Evolutionary conservation across 1,140 invertebrate species (phyloP), one percentile per base, ranked within the genome.

Genomic region (Druon quercuslanigerum): DNA sequence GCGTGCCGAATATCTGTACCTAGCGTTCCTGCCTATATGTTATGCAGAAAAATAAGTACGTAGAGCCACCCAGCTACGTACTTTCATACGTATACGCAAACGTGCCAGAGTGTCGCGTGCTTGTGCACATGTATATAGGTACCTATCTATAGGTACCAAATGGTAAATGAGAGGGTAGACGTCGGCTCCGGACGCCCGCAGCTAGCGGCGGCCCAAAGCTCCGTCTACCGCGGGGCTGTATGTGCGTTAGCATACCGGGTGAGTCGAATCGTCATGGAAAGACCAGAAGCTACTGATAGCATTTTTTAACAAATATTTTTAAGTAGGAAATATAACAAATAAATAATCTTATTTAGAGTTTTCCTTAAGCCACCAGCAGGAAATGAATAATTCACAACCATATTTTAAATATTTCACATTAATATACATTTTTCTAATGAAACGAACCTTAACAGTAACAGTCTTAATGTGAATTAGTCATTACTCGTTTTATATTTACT

Each of bases 121-220:
- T 60, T 71, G 52, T 70, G 40, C 17, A 70, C 56, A 56, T 82
- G 79, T 81, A 84, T 81, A 81, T 85, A 83, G 86, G 85, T 90
- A 90, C 88, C 90, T 91, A 90, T 91, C 89, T 91, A 91, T 91
- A 91, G 88, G 87, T 90, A 91, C 89, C 88, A 91, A 91, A 91
- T 91, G 90, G 90, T 91, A 91, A 91, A 91, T 91, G 90, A 91
- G 90, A 88, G 90, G 90, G 85, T 91, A 87, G 90, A 91, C 90
- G 90, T 86, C 79, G 84, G 84, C 74, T 87, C 85, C 89, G 90
- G 90, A 91, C 88, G 88, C 78, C 84, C 87, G 85, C 84, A 89
- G 90, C 90, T 91, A 91, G 90, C 90, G 89, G 90, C 90, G 87
- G 91, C 90, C 89, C 87, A 91, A 91, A 91, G 90, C 90, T 91